phyloP scores from a whole-genome alignment of 2,113 vertebrate genomes.

The Corydoras sp. region DNA sequence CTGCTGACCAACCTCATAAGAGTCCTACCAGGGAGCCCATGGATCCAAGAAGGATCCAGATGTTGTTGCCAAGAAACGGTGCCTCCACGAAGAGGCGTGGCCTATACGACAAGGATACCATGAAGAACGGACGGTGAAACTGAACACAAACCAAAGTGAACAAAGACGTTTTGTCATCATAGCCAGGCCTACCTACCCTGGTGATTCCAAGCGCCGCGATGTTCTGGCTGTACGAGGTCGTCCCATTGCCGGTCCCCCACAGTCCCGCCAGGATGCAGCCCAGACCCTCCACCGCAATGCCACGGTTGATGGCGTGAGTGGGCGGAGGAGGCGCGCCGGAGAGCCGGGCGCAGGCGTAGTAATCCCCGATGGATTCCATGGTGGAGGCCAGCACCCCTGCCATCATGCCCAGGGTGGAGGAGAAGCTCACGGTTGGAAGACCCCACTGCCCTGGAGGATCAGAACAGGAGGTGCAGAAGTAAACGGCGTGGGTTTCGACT shows the following conservation, averaged over 20 bases:
- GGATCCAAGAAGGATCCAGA: too few species aligned
- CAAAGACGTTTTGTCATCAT: neutral
- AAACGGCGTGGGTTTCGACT: too few species aligned
- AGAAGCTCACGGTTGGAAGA: constrained; percentile 65
- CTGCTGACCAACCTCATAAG: too few species aligned
- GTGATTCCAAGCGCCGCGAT: constrained; percentile 74
- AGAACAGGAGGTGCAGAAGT: neutral
- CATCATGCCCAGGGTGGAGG: constrained; percentile 71
- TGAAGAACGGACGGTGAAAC: too few species aligned
- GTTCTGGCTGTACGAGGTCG: constrained; percentile 76
- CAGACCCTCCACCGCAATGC: constrained; percentile 69
- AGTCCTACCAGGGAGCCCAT: too few species aligned
- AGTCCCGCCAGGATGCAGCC: constrained; percentile 70
- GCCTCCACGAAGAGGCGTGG: too few species aligned
- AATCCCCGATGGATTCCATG: constrained; percentile 74
- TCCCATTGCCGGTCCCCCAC: constrained; percentile 74
- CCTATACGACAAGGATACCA: too few species aligned
- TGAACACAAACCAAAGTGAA: too few species aligned
- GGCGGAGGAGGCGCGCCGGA: constrained; percentile 71
- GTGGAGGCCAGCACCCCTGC: constrained; percentile 69
- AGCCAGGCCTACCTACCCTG: constrained; percentile 59
- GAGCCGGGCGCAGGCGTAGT: constrained; percentile 69
- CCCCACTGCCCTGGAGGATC: constrained; percentile 69
- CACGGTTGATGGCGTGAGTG: constrained; percentile 69
- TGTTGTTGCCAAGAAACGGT: too few species aligned